phyloP scores from a whole-genome alignment of 2,113 vertebrate species.

The human (Homo sapiens) region GRCh38 chr4:61365501-61366000 shows the following conservation, averaged over 20 bases:
- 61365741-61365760: not conserved
- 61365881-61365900: not conserved
- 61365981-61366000: not conserved
- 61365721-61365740: not conserved
- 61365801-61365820: not conserved
- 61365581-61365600: not conserved
- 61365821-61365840: not conserved
- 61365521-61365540: fast-evolving
- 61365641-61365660: not conserved
- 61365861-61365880: not conserved
- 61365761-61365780: not conserved
- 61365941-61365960: not conserved
- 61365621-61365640: not conserved
- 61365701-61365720: not conserved
- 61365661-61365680: not conserved
- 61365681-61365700: not conserved
- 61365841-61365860: not conserved
- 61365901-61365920: not conserved
- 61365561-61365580: not conserved
- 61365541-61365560: not conserved
- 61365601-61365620: not conserved
- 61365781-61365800: not conserved
- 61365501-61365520: not conserved
- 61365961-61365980: not conserved
- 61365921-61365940: not conserved